Conservation (phyloP, 2,113 vertebrate species). For the Malurus melanocephalus region DNA sequence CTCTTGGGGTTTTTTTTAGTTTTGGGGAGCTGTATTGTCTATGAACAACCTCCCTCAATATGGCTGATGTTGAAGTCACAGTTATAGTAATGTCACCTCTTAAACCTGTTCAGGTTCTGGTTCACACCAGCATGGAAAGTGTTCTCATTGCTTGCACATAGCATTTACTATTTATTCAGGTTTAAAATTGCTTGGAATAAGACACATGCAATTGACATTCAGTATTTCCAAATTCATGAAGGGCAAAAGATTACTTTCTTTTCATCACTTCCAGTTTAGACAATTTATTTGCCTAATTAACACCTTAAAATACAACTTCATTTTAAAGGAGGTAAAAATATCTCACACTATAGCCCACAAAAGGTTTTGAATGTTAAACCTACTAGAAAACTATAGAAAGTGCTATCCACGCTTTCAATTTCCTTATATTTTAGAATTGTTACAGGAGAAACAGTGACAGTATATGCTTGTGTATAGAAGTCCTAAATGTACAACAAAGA, state of each 20-base stretch:
- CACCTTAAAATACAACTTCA: not conserved
- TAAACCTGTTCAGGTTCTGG: not conserved
- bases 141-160: not conserved
- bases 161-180: not conserved
- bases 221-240: not conserved
- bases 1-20: accelerated
- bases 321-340: not conserved
- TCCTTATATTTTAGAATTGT: not conserved
- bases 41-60: not conserved
- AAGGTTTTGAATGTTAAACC: not conserved
- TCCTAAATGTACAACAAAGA: not conserved
- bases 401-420: not conserved
- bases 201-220: not conserved
- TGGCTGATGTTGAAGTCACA: not conserved
- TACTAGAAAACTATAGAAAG: not conserved
- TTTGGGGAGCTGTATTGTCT: not conserved
- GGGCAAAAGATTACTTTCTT: not conserved
- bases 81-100: not conserved
- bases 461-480: not conserved
- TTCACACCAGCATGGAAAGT: not conserved
- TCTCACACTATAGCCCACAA: not conserved
- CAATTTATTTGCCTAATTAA: not conserved
- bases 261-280: not conserved
- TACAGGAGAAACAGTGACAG: not conserved
- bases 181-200: not conserved